These are phyloP conservation scores for Drosophila virilis DNA, from an alignment of 1,140 invertebrate species.

Conservation along the genomic window DNA sequence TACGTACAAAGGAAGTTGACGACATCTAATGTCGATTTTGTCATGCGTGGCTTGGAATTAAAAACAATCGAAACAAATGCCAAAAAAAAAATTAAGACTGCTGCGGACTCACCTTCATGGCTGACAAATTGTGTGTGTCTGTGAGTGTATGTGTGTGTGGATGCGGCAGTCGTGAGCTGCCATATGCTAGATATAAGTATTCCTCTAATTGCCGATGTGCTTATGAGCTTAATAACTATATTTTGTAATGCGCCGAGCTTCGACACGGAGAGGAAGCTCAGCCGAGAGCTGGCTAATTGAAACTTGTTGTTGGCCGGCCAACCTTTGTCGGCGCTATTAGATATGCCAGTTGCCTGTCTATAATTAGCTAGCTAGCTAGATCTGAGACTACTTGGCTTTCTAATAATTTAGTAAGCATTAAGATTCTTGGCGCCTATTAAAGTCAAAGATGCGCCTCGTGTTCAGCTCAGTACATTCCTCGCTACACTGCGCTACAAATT, in stretches of 20 bases:
- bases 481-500: no score
- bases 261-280: conserved; percentile 13
- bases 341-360: conserved; percentile 27
- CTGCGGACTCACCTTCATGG: conserved; percentile 66
- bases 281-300: conserved; percentile 18
- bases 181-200: conserved; percentile 17
- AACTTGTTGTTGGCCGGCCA: conserved; percentile 31
- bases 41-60: conserved; percentile 73
- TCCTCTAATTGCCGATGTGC: conserved; percentile 54
- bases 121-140: conserved; percentile 57
- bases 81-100: conserved; percentile 16
- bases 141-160: no score
- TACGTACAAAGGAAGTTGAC: conserved; percentile 74
- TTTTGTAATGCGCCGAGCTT: conserved; percentile 49
- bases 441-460: background rate
- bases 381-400: conserved; percentile 24
- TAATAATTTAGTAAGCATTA: conserved; percentile 15
- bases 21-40: conserved; percentile 74
- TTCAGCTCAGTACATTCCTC: no score
- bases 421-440: conserved; percentile 9
- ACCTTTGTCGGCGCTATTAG: conserved; percentile 51
- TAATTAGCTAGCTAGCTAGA: conserved; percentile 57
- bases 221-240: conserved; percentile 67
- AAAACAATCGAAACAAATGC: conserved; percentile 44
- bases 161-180: conserved; percentile 24